Base-by-base conservation (phyloP, 2,113 vertebrate genomes). In the Neopipo cinnamomea region DNA sequence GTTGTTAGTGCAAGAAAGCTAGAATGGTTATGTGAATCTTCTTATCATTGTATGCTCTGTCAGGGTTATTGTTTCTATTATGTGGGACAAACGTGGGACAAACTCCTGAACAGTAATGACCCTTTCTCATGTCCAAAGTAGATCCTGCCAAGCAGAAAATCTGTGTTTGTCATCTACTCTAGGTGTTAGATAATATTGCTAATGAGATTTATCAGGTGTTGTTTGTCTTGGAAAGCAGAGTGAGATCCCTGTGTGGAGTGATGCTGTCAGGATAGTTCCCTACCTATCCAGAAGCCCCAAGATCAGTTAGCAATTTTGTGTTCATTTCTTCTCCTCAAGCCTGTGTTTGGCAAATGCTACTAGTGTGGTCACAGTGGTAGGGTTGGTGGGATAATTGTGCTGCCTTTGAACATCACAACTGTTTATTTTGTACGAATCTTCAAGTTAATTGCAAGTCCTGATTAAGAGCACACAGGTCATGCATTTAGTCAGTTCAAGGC, bases 281-380 rank as follows among this genome's bases (percentile, higher is more conserved):
- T 21, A 2, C 10, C 14, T 15, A 39, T 13, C 7, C 49, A 47
- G 65, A 47, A 77, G 19, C 20, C 16, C 20, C 20, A 62, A 3
- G 25, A 14, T 12, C 15, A 58, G 23, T 53, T 44, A 23, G 71
- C 30, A 65, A 27, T 78, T 78, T 44, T 46, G 24, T 14, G 76
- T 53, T 89, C 25, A 55, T 41, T 24, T 91, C 15, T 78, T 70
- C n/a, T 42, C 20, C 28, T 13, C 27, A 53, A 39, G n/a, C 37
- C n/a, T 15, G 2, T 46, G 5, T 67, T 95, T 61, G 65, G 39
- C 46, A 81, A 82, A 41, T 35, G 31, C 42, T n/a, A 8, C 41
- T 31, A 12, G 35, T 8, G 25, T 3, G 3, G 39, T 35, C 3
- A 15, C 2, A 1, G 21, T 23, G 24, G 13, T 4, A 3, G 23